phyloP scores from a whole-genome alignment of 2,888 invertebrate genomes.

The Cactoblastis cactorum region DNA sequence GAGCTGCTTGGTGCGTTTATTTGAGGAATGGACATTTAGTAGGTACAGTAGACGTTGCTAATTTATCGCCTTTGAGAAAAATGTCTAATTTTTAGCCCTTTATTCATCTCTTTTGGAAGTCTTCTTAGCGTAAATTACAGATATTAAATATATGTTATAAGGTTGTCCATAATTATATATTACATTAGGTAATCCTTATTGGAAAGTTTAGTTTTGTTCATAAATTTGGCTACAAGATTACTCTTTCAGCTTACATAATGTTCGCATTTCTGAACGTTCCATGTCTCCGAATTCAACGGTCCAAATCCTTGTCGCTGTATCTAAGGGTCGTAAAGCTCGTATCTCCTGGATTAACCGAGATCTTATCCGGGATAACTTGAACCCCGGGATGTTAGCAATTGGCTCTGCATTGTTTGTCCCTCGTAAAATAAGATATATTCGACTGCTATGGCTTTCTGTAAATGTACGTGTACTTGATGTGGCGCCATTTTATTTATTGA shows the following conservation, averaged over 20 bases:
- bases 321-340: slow-evolving; percentile 42
- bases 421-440: slow-evolving; percentile 43
- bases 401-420: slow-evolving; percentile 38
- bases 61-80: too few relatives aligned
- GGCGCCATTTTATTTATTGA: slow-evolving; percentile 2
- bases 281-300: slow-evolving; percentile 18
- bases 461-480: slow-evolving; percentile 1
- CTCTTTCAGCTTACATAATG: slow-evolving; percentile 10
- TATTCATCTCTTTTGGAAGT: too few relatives aligned
- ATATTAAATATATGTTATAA: too few relatives aligned
- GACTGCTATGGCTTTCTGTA: slow-evolving; percentile 24
- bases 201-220: too few relatives aligned
- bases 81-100: too few relatives aligned
- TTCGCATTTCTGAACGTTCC: slow-evolving; percentile 6
- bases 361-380: slow-evolving; percentile 32
- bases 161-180: too few relatives aligned
- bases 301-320: slow-evolving; percentile 27
- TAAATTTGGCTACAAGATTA: background rate
- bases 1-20: too few relatives aligned
- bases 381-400: slow-evolving; percentile 44
- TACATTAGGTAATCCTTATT: too few relatives aligned
- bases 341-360: slow-evolving; percentile 41
- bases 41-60: too few relatives aligned
- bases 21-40: too few relatives aligned
- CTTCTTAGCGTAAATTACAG: too few relatives aligned